Percentiles rank a stretch among this genome's conserved stretches.
Conservation (phyloP, 2,113 vertebrate species). For the Acrocephalus arundinaceus region DNA sequence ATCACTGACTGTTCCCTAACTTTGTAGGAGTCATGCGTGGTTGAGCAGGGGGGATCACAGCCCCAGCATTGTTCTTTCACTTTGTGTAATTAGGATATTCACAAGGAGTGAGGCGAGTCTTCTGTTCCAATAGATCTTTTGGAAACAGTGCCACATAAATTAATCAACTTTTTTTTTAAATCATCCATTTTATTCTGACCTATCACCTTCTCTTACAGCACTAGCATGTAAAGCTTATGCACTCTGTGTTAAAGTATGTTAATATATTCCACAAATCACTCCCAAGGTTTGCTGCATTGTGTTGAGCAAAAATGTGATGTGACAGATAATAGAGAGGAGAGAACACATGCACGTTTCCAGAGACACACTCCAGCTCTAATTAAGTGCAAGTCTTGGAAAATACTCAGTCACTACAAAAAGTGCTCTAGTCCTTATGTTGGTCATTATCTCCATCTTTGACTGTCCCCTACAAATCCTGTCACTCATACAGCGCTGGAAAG, state of each 20-base stretch:
- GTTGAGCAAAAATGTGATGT: conserved; percentile 36
- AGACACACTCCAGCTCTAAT: neutral
- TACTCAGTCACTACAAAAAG: neutral
- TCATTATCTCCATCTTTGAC: neutral
- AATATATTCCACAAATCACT: conserved; percentile 52
- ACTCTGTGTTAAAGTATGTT: neutral
- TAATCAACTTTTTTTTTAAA: neutral
- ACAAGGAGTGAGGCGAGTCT: neutral
- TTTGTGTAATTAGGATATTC: neutral
- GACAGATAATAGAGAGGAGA: conserved; percentile 21
- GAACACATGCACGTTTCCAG: neutral
- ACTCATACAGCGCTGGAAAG: neutral
- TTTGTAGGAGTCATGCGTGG: neutral
- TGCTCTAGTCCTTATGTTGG: too few relatives aligned
- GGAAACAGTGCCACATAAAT: conserved; percentile 3
- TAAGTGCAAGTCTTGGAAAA: neutral
- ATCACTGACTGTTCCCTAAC: neutral
- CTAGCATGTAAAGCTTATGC: conserved; percentile 22
- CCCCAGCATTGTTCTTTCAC: neutral
- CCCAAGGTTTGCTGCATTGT: conserved; percentile 9
- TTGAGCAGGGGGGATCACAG: neutral
- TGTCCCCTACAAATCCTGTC: neutral
- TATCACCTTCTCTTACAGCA: conserved; percentile 4
- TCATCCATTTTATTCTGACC: conserved; percentile 36
- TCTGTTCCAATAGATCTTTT: neutral